These are phyloP conservation scores for Phymastichus coffea DNA, from an alignment of 1,140 invertebrate species.

Conservation along the genomic window DNA sequence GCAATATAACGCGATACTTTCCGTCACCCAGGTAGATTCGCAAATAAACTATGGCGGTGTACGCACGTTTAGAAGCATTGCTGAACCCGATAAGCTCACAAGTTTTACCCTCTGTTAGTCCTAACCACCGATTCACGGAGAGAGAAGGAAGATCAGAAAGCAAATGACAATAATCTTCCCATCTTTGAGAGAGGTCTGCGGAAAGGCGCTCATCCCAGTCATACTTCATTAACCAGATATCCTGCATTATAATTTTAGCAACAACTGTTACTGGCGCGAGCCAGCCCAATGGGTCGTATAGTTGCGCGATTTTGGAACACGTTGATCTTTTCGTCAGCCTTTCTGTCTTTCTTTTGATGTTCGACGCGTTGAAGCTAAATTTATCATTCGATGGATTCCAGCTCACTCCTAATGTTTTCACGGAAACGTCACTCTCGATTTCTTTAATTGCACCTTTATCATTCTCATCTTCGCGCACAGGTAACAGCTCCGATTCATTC, in stretches of 20 bases:
- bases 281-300: constrained; percentile 36
- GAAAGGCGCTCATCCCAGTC: constrained; percentile 1
- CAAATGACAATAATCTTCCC: background rate
- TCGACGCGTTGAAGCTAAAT: background rate
- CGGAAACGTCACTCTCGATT: background rate
- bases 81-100: constrained; percentile 36
- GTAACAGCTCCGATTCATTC: background rate
- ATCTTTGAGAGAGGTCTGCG: background rate
- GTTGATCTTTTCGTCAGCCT: constrained; percentile 24
- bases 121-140: background rate
- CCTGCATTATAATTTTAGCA: constrained; percentile 42
- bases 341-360: background rate
- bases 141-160: background rate
- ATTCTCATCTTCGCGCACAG: background rate
- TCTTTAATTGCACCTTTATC: background rate
- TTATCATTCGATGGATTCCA: background rate
- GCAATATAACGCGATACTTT: constrained; percentile 20
- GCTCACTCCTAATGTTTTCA: background rate
- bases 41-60: constrained; percentile 34
- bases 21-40: constrained; percentile 21
- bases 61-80: constrained; percentile 33
- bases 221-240: constrained; percentile 17
- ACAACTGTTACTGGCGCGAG: constrained; percentile 33
- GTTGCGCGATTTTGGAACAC: constrained; percentile 25
- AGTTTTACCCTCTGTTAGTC: background rate